These are phyloP conservation scores for Hemistola chrysoprasaria DNA, from an alignment of 2,888 invertebrate species.

Conservation along the genomic window DNA sequence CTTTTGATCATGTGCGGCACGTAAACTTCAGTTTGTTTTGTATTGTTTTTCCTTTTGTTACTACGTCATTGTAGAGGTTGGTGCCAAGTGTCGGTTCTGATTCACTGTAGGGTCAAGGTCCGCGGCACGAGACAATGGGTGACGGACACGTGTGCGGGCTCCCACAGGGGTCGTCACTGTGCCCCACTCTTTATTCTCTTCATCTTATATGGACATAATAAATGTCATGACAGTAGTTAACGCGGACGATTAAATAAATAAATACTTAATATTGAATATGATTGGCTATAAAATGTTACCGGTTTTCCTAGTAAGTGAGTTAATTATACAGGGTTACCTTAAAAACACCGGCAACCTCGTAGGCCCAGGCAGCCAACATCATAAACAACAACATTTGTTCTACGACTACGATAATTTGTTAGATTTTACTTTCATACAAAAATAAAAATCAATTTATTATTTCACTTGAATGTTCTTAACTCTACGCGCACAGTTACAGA, in stretches of 20 bases:
- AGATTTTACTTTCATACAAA: too few species aligned
- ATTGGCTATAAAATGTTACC: background rate
- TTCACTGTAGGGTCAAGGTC: conserved; percentile 54
- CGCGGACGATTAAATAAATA: background rate
- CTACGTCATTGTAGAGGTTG: conserved; percentile 38
- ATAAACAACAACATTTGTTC: too few species aligned
- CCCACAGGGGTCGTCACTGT: conserved; percentile 41
- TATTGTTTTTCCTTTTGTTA: conserved; percentile 45
- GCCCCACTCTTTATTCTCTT: conserved; percentile 37
- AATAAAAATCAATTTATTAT: too few species aligned
- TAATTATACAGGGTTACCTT: too few species aligned
- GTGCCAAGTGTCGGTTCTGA: conserved; percentile 43
- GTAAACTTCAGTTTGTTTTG: conserved; percentile 31
- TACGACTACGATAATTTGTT: too few species aligned
- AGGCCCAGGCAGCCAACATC: too few species aligned
- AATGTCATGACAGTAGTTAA: background rate
- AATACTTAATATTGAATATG: background rate
- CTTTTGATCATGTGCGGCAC: conserved; percentile 43
- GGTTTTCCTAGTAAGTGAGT: too few species aligned
- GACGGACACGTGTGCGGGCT: conserved; percentile 42
- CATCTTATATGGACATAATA: conserved; percentile 9
- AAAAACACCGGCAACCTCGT: too few species aligned
- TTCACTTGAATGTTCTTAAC: too few species aligned
- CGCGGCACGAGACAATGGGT: conserved; percentile 17
- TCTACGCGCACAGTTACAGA: too few species aligned